Percentiles rank a stretch among this genome's conserved stretches.
phyloP scores from a whole-genome alignment of 1,140 invertebrate genomes.

The Drosophila albomicans region DNA sequence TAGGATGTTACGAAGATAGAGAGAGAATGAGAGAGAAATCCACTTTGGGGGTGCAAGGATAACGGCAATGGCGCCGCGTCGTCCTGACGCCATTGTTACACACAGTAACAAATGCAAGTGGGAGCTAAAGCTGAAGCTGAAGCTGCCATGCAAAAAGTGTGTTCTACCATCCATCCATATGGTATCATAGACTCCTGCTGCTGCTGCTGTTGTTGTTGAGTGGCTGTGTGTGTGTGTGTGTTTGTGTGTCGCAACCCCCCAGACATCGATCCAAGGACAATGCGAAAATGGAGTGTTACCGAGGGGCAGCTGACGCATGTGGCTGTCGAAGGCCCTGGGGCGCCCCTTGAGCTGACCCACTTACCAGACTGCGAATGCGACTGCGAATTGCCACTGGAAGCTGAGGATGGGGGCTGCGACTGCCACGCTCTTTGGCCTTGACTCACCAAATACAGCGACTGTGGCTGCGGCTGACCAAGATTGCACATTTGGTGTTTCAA shows the following conservation, averaged over 20 bases:
- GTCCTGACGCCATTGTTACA: slow-evolving; percentile 71
- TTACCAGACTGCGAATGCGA: slow-evolving; percentile 3
- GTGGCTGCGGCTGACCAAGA: slow-evolving; percentile 19
- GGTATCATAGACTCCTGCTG: slow-evolving; percentile 23
- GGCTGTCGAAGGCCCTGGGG: slow-evolving; percentile 9
- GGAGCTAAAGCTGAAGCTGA: slow-evolving; percentile 4
- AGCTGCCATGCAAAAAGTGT: neutral
- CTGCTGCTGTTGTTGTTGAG: slow-evolving; percentile 9
- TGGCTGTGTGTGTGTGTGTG: slow-evolving; percentile 8
- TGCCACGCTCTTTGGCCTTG: slow-evolving; percentile 35
- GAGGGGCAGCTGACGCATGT: slow-evolving; percentile 37
- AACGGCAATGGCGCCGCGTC: slow-evolving; percentile 65
- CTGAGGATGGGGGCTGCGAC: neutral
- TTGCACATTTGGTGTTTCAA: slow-evolving; percentile 29
- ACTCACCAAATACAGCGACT: slow-evolving; percentile 22
- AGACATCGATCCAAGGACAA: slow-evolving; percentile 63
- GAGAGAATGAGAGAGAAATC: neutral
- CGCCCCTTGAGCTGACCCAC: slow-evolving; percentile 39
- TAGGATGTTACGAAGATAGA: no score
- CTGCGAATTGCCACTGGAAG: neutral
- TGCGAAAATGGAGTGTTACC: slow-evolving; percentile 47
- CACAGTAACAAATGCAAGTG: slow-evolving; percentile 50
- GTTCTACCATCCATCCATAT: slow-evolving; percentile 40
- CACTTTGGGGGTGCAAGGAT: slow-evolving; percentile 25
- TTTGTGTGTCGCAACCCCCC: slow-evolving; percentile 24